Conservation (phyloP, 37 sponge, comb jelly and placozoan genomes). For the Cladorhizidae sp. region DNA sequence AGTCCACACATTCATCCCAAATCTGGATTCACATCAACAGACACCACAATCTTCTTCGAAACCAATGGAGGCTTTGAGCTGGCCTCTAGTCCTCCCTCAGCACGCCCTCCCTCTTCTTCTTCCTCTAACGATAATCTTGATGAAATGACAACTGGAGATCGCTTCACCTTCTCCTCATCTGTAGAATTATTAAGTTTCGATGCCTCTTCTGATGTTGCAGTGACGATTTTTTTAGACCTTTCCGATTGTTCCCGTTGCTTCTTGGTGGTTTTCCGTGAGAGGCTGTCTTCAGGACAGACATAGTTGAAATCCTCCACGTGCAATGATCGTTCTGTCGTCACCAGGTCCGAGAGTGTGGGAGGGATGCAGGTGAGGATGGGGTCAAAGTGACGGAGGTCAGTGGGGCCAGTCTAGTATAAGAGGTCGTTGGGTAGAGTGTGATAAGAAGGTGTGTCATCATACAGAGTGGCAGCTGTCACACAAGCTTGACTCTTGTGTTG, state of each 20-base stretch:
- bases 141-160: no score
- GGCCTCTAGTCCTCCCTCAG: no score
- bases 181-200: background rate
- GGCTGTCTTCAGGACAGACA: background rate
- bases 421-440: no score
- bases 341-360: conserved; percentile 47
- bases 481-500: no score
- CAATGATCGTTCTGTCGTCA: conserved; percentile 20
- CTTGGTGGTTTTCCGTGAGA: background rate
- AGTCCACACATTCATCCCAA: background rate
- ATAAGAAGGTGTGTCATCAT: no score
- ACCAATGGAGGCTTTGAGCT: no score
- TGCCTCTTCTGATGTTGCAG: conserved; percentile 1
- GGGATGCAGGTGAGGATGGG: conserved; percentile 34
- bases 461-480: no score
- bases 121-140: background rate
- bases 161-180: background rate
- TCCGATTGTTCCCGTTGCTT: background rate
- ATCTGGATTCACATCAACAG: background rate
- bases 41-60: no score
- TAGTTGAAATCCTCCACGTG: conserved; percentile 53
- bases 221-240: no score
- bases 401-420: conserved; percentile 33
- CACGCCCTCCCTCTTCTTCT: background rate
- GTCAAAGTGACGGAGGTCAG: conserved; percentile 62